Evolutionary conservation across 2,888 invertebrate species (phyloP), one percentile per base, ranked within the genome.

Genomic region (Eucera pruinosa): DNA sequence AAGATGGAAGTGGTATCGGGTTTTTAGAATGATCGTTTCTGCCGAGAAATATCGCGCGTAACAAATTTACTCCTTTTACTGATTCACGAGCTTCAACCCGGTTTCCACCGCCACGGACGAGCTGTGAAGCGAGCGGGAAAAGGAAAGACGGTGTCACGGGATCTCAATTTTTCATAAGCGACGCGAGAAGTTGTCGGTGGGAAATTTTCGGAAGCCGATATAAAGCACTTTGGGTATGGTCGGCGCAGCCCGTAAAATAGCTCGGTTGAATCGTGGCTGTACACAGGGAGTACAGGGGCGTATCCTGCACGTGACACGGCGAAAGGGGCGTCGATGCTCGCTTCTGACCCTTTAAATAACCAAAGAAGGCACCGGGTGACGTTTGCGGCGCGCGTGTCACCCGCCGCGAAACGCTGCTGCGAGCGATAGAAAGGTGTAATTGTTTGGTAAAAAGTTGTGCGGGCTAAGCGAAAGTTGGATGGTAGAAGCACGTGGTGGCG

Each of bases 341-440:
- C 75, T 71, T 74, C 20, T 80, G 77, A 82, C 82, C 82, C 82
- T 77, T 82, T 73, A 77, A 82, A 82, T 80, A 82, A 82, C 67
- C 73, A 78, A 79, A 61, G 76, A 69, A 72, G 45, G 50, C 67
- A 43, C 72, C 55, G 64, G 65, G 48, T 33, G 47, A 36, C 45
- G 54, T 39, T 33, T 25, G 20, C 20, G 13, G 41, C 36, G 48
- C 20, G 11, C 36, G 45, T 45, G 48, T 55, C 78, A 65, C 68
- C 55, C n/a, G n/a, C n/a, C n/a, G n/a, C n/a, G n/a, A n/a, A n/a
- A n/a, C n/a, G n/a, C n/a, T n/a, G n/a, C n/a, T n/a, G 33, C 33
- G 33, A 11, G 11, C 36, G 36, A 61, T 50, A 36, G 25, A 68
- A 27, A 20, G 41, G 23, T 41, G 45, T 20, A 66, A 73, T 79